Evolutionary conservation across 2,113 vertebrate species (phyloP).

Genomic region (Plotosus lineatus): DNA sequence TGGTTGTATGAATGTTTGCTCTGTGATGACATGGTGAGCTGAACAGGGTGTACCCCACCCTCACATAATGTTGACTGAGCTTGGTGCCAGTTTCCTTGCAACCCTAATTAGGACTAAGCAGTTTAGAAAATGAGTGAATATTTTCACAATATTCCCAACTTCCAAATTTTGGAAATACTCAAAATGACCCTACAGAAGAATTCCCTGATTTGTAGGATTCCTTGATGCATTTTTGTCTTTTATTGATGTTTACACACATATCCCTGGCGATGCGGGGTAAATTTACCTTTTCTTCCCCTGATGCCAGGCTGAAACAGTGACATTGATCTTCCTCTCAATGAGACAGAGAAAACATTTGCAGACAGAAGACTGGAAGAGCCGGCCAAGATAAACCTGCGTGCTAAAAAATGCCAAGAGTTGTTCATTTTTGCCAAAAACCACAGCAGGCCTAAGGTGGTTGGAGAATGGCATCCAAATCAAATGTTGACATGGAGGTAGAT

Average conservation of each 20-base stretch:
- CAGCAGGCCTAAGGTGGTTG: conserved; percentile 53
- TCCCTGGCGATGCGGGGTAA: conserved; percentile 40
- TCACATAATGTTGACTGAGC: too few relatives aligned
- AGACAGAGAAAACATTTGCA: conserved; percentile 56
- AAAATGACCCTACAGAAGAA: neutral
- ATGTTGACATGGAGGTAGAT: conserved; percentile 53
- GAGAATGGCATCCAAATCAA: conserved; percentile 51
- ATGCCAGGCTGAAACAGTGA: conserved; percentile 43
- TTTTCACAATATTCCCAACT: neutral
- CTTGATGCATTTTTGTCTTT: conserved; percentile 30
- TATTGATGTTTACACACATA: conserved; percentile 29
- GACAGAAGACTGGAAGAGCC: conserved; percentile 44
- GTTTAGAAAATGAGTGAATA: too few relatives aligned
- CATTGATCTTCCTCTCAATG: conserved; percentile 51
- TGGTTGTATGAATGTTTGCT: too few relatives aligned
- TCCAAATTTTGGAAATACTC: neutral
- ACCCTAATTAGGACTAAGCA: too few relatives aligned
- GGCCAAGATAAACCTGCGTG: conserved; percentile 54
- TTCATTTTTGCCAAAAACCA: conserved; percentile 51
- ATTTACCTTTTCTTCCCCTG: conserved; percentile 40
- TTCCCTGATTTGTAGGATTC: conserved; percentile 8
- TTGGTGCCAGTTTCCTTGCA: too few relatives aligned
- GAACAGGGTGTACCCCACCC: too few relatives aligned
- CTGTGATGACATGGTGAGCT: too few relatives aligned
- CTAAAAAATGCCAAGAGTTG: conserved; percentile 56